These are phyloP conservation scores for Alosa sapidissima DNA, from an alignment of 2,797 vertebrate genomes.

Conservation along the genomic window DNA sequence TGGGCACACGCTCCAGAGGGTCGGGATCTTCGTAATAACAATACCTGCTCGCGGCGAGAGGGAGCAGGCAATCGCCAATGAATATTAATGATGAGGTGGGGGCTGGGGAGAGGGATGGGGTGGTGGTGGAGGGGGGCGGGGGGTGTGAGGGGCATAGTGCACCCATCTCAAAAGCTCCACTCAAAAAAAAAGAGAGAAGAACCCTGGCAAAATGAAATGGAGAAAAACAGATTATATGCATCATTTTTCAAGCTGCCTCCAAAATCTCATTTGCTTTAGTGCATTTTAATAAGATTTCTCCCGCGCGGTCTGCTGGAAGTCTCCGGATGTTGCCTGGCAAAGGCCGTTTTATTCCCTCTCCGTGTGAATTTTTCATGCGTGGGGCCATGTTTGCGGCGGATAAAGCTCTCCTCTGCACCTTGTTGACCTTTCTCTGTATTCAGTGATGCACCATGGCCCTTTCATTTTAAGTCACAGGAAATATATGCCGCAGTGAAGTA, in stretches of 20 bases:
- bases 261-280: slow-evolving; percentile 78
- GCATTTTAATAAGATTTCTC: slow-evolving; percentile 74
- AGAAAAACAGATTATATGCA: slow-evolving; percentile 71
- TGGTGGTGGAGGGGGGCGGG: slow-evolving; percentile 4
- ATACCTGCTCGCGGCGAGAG: slow-evolving; percentile 43
- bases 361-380: slow-evolving; percentile 49
- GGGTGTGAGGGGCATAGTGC: too few relatives aligned
- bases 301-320: slow-evolving; percentile 40
- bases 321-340: slow-evolving; percentile 45
- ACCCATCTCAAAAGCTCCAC: slow-evolving; percentile 68
- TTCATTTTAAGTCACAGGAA: not conserved
- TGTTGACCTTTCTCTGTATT: slow-evolving; percentile 65
- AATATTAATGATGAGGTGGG: slow-evolving; percentile 61
- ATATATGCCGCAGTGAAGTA: not conserved
- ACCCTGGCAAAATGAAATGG: slow-evolving; percentile 45
- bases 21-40: slow-evolving; percentile 40
- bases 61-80: slow-evolving; percentile 41
- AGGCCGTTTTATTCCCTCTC: slow-evolving; percentile 42
- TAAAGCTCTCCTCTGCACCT: slow-evolving; percentile 51
- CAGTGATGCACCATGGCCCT: slow-evolving; percentile 53
- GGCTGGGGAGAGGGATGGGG: slow-evolving; percentile 45
- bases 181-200: slow-evolving; percentile 66
- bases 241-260: slow-evolving; percentile 74
- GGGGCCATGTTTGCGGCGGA: slow-evolving; percentile 53
- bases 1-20: slow-evolving; percentile 33